Percentiles rank a stretch among this genome's conserved stretches.
Evolutionary conservation across 2,797 vertebrate genomes (phyloP).

Genomic region (Psittacula derbiana): DNA sequence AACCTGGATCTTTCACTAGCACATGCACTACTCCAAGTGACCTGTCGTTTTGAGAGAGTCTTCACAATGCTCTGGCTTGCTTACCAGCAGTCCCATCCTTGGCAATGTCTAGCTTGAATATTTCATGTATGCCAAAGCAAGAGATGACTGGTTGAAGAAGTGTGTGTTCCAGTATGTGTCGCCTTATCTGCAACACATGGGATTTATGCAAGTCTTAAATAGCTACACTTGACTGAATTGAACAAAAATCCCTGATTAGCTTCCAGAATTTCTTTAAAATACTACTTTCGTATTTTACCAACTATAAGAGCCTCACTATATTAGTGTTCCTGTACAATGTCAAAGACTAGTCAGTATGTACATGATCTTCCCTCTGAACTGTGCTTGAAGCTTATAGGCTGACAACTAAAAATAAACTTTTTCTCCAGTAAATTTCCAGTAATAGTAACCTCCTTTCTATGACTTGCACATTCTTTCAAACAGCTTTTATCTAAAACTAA

Average conservation of each 20-base stretch:
- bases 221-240: not conserved
- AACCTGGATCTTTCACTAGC: not conserved
- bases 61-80: not conserved
- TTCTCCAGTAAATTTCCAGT: not conserved
- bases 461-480: not conserved
- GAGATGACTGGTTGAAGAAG: not conserved
- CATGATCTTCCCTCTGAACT: not conserved
- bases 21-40: not conserved
- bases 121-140: not conserved
- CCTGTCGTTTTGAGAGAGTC: not conserved
- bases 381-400: not conserved
- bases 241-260: not conserved
- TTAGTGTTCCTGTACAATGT: conserved; percentile 31
- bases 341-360: not conserved
- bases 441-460: not conserved
- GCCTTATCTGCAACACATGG: not conserved
- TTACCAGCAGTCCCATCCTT: not conserved
- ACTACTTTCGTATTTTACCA: conserved; percentile 38
- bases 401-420: conserved; percentile 40
- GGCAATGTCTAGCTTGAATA: not conserved
- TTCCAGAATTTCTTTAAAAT: conserved; percentile 1
- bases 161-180: not conserved
- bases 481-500: conserved; percentile 14
- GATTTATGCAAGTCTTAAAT: not conserved
- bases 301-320: conserved; percentile 17